phyloP scores from a whole-genome alignment of 2,113 vertebrate species.

The Chloroceryle aenea region DNA sequence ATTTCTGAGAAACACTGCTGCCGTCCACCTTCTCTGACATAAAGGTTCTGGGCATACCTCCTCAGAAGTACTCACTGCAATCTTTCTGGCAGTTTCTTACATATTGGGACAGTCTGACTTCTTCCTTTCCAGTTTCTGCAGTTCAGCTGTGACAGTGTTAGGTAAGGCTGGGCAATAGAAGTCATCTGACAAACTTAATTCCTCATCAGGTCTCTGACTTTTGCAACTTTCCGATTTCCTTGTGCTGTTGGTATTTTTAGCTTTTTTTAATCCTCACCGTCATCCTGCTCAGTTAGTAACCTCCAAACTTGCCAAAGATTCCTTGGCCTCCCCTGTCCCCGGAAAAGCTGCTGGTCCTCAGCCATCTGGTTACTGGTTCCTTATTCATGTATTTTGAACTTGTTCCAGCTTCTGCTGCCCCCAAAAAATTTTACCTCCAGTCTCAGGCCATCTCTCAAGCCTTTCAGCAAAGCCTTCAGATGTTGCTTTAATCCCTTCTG shows the following conservation, averaged over 20 bases:
- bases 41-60: not conserved
- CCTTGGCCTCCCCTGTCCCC: slow-evolving; percentile 63
- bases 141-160: not conserved
- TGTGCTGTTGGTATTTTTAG: slow-evolving; percentile 66
- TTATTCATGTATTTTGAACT: slow-evolving; percentile 64
- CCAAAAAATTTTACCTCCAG: slow-evolving; percentile 53
- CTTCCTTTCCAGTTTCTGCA: not conserved
- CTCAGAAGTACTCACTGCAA: not conserved
- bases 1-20: not conserved
- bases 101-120: not conserved
- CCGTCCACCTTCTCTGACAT: not conserved
- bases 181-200: not conserved
- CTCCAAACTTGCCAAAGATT: slow-evolving; percentile 65
- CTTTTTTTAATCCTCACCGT: slow-evolving; percentile 46
- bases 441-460: slow-evolving; percentile 52
- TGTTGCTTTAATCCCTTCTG: slow-evolving; percentile 59
- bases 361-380: slow-evolving; percentile 69
- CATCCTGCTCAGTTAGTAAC: slow-evolving; percentile 56
- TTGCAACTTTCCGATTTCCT: slow-evolving; percentile 56
- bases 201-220: slow-evolving; percentile 46
- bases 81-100: not conserved
- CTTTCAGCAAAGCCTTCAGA: slow-evolving; percentile 63
- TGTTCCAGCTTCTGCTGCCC: slow-evolving; percentile 50
- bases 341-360: slow-evolving; percentile 67
- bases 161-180: not conserved